phyloP scores from a whole-genome alignment of 2,797 vertebrate species.

The Periparus ater region DNA sequence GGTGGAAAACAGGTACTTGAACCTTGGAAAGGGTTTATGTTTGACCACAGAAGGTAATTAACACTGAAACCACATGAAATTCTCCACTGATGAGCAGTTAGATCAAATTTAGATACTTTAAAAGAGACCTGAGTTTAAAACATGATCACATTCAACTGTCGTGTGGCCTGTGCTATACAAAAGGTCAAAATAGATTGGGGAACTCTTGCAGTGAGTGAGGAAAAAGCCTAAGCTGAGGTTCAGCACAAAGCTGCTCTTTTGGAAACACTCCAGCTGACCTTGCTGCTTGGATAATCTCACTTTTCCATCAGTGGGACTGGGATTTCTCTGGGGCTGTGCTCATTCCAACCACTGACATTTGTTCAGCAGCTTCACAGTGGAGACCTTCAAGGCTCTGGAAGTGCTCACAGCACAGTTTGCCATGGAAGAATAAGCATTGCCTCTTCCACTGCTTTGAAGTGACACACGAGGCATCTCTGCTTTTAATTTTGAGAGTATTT shows the following conservation, averaged over 20 bases:
- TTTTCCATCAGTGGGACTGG: neutral
- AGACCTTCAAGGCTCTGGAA: neutral
- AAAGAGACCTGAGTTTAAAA: neutral
- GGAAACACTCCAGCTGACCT: neutral
- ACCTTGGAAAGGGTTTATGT: neutral
- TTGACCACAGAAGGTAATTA: neutral
- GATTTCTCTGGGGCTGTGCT: neutral
- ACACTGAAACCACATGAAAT: neutral
- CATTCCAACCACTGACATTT: neutral
- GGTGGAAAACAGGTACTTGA: neutral
- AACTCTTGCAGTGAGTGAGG: neutral
- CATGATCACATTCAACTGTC: neutral
- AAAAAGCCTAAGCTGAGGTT: neutral
- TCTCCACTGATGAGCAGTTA: neutral
- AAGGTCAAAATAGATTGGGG: neutral
- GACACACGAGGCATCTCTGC: neutral
- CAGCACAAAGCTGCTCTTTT: neutral
- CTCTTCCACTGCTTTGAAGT: neutral
- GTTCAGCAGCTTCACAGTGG: neutral
- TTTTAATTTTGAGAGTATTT: constrained; percentile 5
- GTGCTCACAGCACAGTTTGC: neutral
- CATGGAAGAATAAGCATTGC: neutral
- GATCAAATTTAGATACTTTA: neutral
- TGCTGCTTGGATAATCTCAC: neutral
- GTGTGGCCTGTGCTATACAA: neutral